phyloP scores from a whole-genome alignment of 1,140 invertebrate species.

The Ctenoplectra terminalis region DNA sequence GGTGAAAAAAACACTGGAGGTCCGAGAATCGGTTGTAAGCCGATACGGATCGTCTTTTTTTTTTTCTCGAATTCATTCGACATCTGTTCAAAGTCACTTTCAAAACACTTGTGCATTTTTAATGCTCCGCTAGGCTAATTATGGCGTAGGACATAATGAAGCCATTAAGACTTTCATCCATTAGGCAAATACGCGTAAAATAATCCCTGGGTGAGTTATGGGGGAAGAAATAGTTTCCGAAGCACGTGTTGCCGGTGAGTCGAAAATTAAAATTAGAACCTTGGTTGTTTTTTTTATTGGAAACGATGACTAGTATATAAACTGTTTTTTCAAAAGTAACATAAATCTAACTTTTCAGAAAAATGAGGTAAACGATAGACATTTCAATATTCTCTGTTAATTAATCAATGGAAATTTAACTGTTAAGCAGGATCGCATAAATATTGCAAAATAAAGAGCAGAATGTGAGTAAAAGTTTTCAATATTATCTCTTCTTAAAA shows the following conservation, averaged over 20 bases:
- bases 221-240: not conserved
- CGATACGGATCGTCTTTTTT: conserved; percentile 19
- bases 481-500: no score
- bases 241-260: not conserved
- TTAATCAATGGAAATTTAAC: no score
- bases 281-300: not conserved
- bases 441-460: no score
- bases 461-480: no score
- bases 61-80: conserved; percentile 25
- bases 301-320: not conserved
- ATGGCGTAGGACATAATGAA: conserved; percentile 14
- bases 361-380: no score
- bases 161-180: conserved; percentile 9
- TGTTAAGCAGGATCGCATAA: no score
- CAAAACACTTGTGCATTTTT: conserved; percentile 17
- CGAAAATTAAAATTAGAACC: not conserved
- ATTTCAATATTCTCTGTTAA: no score
- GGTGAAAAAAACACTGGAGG: not conserved
- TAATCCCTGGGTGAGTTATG: conserved; percentile 21
- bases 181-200: conserved; percentile 33
- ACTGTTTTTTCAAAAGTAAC: not conserved
- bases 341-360: not conserved
- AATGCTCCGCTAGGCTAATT: conserved; percentile 16
- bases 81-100: conserved; percentile 41
- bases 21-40: conserved; percentile 22